These are phyloP conservation scores for Tetranychus urticae DNA, from an alignment of 1,140 invertebrate genomes.

Conservation along the genomic window DNA sequence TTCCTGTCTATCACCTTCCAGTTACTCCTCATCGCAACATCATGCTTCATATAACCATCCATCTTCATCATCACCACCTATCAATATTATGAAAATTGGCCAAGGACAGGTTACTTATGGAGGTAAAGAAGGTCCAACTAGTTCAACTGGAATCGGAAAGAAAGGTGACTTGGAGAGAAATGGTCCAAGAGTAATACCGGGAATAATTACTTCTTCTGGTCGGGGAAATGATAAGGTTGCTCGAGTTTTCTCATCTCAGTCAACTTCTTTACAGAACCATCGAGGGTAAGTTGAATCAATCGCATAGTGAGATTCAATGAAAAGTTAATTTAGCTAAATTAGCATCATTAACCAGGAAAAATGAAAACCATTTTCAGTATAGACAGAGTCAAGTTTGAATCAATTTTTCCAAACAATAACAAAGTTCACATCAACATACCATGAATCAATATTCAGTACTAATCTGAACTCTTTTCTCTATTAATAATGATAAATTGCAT, in stretches of 20 bases:
- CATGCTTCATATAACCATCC: background rate
- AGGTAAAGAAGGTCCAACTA: background rate
- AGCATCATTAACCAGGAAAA: too few species aligned
- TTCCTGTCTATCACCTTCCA: too few species aligned
- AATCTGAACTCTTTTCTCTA: too few species aligned
- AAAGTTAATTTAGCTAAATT: too few species aligned
- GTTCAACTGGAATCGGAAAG: background rate
- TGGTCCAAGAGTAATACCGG: slow-evolving; percentile 36
- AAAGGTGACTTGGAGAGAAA: slow-evolving; percentile 18
- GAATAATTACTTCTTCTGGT: slow-evolving; percentile 28
- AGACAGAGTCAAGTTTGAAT: too few species aligned
- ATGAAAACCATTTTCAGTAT: too few species aligned
- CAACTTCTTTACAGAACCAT: background rate
- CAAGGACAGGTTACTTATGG: background rate
- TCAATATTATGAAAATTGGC: background rate
- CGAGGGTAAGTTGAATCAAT: background rate
- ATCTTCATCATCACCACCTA: background rate
- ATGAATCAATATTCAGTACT: too few species aligned
- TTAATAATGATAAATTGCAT: too few species aligned
- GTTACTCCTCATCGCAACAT: too few species aligned
- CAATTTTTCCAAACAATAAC: too few species aligned
- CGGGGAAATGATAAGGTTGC: slow-evolving; percentile 12
- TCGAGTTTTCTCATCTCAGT: background rate
- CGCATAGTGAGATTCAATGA: background rate
- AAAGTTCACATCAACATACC: too few species aligned